phyloP scores from a whole-genome alignment of 2,888 invertebrate genomes.

The Agriopis marginaria region DNA sequence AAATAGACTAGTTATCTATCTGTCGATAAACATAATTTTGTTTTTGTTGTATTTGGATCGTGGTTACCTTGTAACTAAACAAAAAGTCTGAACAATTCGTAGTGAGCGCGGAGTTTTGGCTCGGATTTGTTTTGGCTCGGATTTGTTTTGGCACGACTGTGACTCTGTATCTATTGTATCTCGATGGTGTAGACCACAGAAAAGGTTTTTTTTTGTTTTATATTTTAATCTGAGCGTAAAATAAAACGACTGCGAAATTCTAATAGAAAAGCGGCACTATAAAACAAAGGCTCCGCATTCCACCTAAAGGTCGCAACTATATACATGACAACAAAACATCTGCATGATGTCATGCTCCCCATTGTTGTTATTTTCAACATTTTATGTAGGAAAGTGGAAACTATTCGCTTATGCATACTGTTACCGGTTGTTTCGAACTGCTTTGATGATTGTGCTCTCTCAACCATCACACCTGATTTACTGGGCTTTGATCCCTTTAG shows the following conservation, averaged over 20 bases:
- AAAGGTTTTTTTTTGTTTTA: no score
- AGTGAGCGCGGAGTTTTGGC: no score
- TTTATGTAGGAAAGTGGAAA: conserved; percentile 9
- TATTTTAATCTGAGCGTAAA: background rate
- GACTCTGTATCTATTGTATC: no score
- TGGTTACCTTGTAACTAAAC: no score
- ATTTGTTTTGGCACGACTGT: no score
- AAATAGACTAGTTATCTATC: no score
- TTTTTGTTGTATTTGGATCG: no score
- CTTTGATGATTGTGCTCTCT: background rate
- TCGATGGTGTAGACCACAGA: no score
- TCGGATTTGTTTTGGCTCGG: no score
- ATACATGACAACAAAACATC: conserved; percentile 16
- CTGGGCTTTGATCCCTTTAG: conserved; percentile 13
- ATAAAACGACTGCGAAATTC: background rate
- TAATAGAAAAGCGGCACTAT: background rate
- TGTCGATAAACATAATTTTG: no score
- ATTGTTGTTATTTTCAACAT: conserved; percentile 3
- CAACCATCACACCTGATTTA: background rate
- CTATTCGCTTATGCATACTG: conserved; percentile 1
- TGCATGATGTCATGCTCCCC: conserved; percentile 19
- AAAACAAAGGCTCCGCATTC: conserved; percentile 18
- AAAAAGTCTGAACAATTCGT: no score
- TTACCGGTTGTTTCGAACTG: conserved; percentile 2
- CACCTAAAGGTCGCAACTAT: conserved; percentile 5